Evolutionary conservation across 2,888 invertebrate species (phyloP).

Genomic region (Matsumyia berberina): DNA sequence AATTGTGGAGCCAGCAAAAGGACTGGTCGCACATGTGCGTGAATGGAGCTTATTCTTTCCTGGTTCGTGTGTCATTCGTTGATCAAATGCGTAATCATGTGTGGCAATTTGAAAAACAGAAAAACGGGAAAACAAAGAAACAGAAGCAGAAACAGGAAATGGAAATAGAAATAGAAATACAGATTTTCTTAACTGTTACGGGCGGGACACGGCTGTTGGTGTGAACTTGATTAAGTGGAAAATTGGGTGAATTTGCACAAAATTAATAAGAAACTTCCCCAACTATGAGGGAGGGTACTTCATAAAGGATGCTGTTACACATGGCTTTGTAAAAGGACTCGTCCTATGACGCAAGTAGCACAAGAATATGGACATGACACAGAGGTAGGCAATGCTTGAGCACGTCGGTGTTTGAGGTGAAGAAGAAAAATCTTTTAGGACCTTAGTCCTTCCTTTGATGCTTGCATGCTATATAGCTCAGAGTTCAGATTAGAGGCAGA

Average conservation of each 20-base stretch:
- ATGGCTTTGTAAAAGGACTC: too few relatives aligned
- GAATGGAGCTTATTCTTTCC: slow-evolving; percentile 29
- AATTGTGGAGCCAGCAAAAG: slow-evolving; percentile 31
- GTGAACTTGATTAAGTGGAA: slow-evolving; percentile 59
- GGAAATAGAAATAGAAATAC: not conserved
- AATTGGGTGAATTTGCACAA: slow-evolving; percentile 33
- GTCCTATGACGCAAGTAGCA: too few relatives aligned
- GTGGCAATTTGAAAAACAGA: slow-evolving; percentile 18
- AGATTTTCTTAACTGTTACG: slow-evolving; percentile 23
- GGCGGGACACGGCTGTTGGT: not conserved
- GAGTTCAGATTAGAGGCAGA: too few relatives aligned
- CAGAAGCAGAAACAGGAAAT: not conserved
- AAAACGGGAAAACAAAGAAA: too few relatives aligned
- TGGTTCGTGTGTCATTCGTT: slow-evolving; percentile 39
- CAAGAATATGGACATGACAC: too few relatives aligned
- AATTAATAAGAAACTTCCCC: slow-evolving; percentile 28
- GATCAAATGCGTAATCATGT: slow-evolving; percentile 59
- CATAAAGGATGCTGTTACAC: not conserved
- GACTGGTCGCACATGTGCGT: slow-evolving; percentile 40
- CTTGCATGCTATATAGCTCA: too few relatives aligned
- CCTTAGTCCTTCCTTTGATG: too few relatives aligned
- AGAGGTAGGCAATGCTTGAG: too few relatives aligned
- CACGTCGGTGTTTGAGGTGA: too few relatives aligned
- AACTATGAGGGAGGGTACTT: not conserved
- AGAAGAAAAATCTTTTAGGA: too few relatives aligned